phyloP scores from a whole-genome alignment of 92 coral and sea anemone species.

The Phenganax stokvisi region DNA sequence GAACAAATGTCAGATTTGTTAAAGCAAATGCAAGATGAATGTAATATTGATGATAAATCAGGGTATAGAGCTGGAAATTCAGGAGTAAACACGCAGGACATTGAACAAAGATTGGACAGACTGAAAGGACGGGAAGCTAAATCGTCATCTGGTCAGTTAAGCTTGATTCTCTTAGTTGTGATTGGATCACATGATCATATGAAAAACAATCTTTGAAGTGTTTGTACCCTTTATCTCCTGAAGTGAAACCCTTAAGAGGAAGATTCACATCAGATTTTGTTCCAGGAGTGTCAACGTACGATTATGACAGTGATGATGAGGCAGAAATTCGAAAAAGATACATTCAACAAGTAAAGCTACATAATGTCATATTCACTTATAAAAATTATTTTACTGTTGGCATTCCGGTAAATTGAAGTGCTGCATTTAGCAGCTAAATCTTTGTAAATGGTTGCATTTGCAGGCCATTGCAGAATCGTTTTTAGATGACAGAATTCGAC shows the following conservation, averaged over 20 bases:
- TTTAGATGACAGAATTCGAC: conserved; percentile 69
- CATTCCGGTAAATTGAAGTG: not conserved
- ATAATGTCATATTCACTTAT: not conserved
- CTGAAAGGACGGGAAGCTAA: conserved; percentile 78
- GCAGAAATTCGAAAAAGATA: conserved; percentile 72
- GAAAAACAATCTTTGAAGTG: not conserved
- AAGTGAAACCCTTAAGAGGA: not conserved
- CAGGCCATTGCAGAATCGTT: conserved; percentile 82
- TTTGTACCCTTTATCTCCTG: not conserved
- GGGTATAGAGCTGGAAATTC: conserved; percentile 23
- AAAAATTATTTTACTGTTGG: not conserved
- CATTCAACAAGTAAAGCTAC: conserved; percentile 62
- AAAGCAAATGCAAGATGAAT: conserved; percentile 72
- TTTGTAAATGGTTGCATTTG: not conserved
- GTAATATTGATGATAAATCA: conserved; percentile 57
- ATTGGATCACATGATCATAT: not conserved
- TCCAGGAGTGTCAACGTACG: conserved; percentile 42
- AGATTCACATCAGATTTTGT: not conserved
- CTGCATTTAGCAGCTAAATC: no score
- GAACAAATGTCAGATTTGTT: conserved; percentile 71
- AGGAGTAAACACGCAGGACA: conserved; percentile 52
- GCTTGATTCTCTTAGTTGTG: not conserved
- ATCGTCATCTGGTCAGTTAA: conserved; percentile 26
- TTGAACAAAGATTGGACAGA: conserved; percentile 76
- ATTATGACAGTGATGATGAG: conserved; percentile 90